phyloP scores from a whole-genome alignment of 2,797 vertebrate genomes.

The Pseudotriccus pelzelni region DNA sequence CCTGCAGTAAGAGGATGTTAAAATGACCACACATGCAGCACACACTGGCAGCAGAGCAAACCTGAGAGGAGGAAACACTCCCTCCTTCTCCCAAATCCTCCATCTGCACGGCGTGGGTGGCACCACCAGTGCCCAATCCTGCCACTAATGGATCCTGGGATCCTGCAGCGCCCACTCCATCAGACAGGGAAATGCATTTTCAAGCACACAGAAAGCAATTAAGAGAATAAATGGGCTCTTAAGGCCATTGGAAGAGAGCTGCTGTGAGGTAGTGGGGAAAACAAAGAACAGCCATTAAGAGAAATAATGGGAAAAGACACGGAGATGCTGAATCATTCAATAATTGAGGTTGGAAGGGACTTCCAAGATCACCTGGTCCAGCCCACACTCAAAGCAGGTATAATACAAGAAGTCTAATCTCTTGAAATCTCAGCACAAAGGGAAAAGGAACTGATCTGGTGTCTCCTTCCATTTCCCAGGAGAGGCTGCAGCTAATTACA shows the following conservation, averaged over 20 bases:
- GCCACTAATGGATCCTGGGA: slow-evolving; percentile 33
- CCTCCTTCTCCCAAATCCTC: not conserved
- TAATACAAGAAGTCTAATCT: not conserved
- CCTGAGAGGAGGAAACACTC: not conserved
- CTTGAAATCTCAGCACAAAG: not conserved
- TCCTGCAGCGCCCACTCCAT: not conserved
- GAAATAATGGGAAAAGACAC: not conserved
- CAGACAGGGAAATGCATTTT: slow-evolving; percentile 11
- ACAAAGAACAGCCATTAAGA: not conserved
- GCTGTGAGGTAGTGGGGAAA: not conserved
- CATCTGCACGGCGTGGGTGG: accelerated
- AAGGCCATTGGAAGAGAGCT: not conserved
- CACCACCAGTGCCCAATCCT: not conserved
- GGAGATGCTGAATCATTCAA: not conserved
- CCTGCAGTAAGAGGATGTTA: slow-evolving; percentile 67
- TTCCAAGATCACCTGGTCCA: not conserved
- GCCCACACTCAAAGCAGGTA: not conserved
- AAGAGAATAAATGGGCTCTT: slow-evolving; percentile 42
- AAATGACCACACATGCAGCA: not conserved
- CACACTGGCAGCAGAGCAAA: not conserved
- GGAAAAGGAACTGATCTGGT: not conserved
- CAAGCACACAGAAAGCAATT: not conserved
- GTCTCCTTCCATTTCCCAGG: not conserved
- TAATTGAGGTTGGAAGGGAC: not conserved
- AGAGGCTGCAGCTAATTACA: not conserved